Evolutionary conservation across 2,888 invertebrate genomes (phyloP).

Genomic region (Venusia cambrica): DNA sequence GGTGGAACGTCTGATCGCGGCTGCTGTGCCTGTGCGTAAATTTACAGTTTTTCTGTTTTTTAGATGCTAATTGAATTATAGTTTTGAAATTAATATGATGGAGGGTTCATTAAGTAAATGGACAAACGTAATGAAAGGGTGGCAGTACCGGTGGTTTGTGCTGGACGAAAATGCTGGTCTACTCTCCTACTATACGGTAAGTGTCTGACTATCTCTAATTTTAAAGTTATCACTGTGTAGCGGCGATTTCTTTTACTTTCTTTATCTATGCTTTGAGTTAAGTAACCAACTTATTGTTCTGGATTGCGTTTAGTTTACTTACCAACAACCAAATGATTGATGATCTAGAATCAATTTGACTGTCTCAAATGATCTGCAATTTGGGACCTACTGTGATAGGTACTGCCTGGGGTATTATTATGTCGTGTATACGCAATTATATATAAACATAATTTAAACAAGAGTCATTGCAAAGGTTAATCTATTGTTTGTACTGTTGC

Average conservation of each 20-base stretch:
- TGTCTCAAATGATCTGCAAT: no score
- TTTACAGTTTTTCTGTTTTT: constrained; percentile 60
- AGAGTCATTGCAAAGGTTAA: no score
- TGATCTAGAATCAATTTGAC: no score
- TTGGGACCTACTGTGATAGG: no score
- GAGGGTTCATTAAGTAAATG: constrained; percentile 97
- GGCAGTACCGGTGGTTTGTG: constrained; percentile 99
- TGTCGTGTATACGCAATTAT: no score
- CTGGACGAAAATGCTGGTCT: constrained; percentile 97
- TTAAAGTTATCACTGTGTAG: constrained; percentile 13
- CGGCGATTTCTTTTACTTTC: constrained; percentile 25
- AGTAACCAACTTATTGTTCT: constrained; percentile 13
- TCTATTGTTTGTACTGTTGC: no score
- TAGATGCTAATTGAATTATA: constrained; percentile 59
- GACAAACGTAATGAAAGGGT: constrained; percentile 99
- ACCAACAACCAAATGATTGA: no score
- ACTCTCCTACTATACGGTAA: constrained; percentile 98
- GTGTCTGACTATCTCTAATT: constrained; percentile 75
- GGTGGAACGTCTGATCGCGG: constrained; percentile 52
- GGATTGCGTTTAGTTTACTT: constrained; percentile 7
- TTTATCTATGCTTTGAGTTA: constrained; percentile 12
- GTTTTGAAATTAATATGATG: constrained; percentile 82
- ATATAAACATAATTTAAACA: no score
- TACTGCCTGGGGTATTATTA: no score
- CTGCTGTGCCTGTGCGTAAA: no score